These are phyloP conservation scores for Chelmon rostratus DNA, from an alignment of 2,797 vertebrate species.

Conservation along the genomic window DNA sequence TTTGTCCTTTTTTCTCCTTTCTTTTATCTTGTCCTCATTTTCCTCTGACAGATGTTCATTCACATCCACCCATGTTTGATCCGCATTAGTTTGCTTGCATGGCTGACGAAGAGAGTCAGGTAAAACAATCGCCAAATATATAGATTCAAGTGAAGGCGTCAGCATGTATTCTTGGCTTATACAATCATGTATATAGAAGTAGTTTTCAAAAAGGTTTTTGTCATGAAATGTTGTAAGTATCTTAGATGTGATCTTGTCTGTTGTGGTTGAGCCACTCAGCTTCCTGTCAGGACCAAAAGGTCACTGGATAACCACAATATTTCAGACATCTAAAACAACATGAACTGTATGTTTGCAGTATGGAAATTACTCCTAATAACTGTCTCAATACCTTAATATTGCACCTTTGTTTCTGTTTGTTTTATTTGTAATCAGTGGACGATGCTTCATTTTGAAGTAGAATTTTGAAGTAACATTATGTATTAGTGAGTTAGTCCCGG, in stretches of 20 bases:
- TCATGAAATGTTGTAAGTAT: too few species aligned
- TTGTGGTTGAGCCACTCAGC: too few species aligned
- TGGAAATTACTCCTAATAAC: neutral
- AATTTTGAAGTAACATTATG: too few species aligned
- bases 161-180: too few species aligned
- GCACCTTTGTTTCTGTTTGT: neutral
- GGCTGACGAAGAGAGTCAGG: neutral
- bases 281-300: too few species aligned
- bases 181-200: too few species aligned
- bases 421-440: neutral
- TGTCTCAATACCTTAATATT: neutral
- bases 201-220: too few species aligned
- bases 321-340: neutral
- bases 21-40: neutral
- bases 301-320: too few species aligned
- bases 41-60: neutral
- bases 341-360: neutral
- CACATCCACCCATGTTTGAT: neutral
- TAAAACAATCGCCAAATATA: too few species aligned
- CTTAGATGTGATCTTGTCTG: too few species aligned
- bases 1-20: neutral
- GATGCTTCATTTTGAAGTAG: neutral
- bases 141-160: too few species aligned
- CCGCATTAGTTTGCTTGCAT: slow-evolving; percentile 8
- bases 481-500: neutral